These are phyloP conservation scores for Campylorhamphus procurvoides DNA, from an alignment of 2,113 vertebrate genomes.

Conservation along the genomic window DNA sequence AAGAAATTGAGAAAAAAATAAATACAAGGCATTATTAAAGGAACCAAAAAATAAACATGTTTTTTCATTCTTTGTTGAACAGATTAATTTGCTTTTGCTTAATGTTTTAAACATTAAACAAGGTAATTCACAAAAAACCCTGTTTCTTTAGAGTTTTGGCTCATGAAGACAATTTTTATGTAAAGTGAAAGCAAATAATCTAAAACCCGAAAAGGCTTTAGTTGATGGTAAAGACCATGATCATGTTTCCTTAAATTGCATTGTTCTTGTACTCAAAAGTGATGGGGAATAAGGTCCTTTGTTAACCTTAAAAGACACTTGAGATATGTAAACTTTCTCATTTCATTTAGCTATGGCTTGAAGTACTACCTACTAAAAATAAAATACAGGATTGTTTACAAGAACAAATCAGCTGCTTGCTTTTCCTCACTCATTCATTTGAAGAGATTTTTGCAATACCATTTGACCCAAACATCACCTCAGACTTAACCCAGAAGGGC, in stretches of 20 bases:
- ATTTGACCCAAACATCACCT: constrained; percentile 19
- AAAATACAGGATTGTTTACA: neutral
- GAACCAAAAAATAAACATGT: neutral
- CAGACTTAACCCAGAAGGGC: neutral
- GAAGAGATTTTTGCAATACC: neutral
- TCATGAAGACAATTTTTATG: neutral
- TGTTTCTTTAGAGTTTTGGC: neutral
- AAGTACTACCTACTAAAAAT: neutral
- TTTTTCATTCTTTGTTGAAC: neutral
- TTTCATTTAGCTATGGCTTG: neutral
- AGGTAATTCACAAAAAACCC: neutral
- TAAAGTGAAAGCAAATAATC: neutral
- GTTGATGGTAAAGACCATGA: neutral
- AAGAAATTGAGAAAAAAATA: constrained; percentile 35
- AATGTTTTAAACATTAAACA: neutral
- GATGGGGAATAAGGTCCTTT: neutral
- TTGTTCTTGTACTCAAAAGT: neutral
- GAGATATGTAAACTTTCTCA: neutral
- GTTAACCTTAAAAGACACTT: neutral
- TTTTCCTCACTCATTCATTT: neutral
- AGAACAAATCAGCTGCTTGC: neutral
- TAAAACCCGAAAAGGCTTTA: neutral
- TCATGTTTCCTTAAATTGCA: neutral
- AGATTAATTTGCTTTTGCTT: neutral
- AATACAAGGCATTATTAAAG: constrained; percentile 5